Percentiles rank a stretch among this genome's conserved stretches.
Conservation (phyloP, 53 echinoderm and acorn worm genomes). For the Stichopus horrens region DNA sequence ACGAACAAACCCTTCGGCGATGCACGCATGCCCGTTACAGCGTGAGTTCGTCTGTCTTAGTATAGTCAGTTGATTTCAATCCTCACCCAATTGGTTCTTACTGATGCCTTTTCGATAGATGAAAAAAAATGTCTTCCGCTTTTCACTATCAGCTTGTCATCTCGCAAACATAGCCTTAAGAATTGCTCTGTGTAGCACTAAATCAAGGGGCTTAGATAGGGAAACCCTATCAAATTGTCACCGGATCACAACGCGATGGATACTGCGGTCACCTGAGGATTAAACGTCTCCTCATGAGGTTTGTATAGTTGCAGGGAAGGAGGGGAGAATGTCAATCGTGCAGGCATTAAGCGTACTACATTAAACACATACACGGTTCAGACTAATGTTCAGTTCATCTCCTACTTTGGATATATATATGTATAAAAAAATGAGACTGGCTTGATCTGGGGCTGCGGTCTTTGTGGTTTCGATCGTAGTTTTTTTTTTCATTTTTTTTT, state of each 20-base stretch:
- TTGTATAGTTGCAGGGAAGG: too few species aligned
- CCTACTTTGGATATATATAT: too few species aligned
- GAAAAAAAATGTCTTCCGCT: neutral
- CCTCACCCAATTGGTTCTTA: constrained; percentile 1
- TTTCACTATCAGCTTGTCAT: neutral
- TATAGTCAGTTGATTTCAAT: neutral
- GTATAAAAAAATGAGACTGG: too few species aligned
- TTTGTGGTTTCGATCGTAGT: too few species aligned
- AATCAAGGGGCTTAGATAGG: constrained; percentile 14
- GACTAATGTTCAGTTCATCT: too few species aligned
- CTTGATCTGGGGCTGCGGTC: too few species aligned
- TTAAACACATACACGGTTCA: too few species aligned
- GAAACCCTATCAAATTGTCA: constrained; percentile 6
- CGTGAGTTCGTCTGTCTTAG: neutral
- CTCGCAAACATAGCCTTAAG: constrained; percentile 22
- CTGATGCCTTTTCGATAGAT: neutral
- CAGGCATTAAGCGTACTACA: too few species aligned
- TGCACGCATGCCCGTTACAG: constrained; percentile 21
- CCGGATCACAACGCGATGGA: neutral
- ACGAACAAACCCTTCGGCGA: constrained; percentile 11
- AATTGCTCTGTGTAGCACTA: constrained; percentile 26
- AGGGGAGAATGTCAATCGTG: too few species aligned
- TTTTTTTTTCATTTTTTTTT: too few species aligned
- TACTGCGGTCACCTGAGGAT: neutral
- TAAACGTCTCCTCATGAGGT: neutral